Conservation (phyloP, 2,888 invertebrate genomes). For the Agrilus biguttatus region DNA sequence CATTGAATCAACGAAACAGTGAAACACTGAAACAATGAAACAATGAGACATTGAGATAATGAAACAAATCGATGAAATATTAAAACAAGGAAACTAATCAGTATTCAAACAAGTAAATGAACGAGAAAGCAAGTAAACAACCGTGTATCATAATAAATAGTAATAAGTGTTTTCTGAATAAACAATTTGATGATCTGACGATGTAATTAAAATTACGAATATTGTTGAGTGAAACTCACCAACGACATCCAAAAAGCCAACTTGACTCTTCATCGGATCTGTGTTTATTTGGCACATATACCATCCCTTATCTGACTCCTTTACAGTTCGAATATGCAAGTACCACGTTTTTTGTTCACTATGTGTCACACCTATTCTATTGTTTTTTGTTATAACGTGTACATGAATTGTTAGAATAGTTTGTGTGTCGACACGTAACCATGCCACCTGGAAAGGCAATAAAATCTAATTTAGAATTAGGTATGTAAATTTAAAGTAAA, state of each 20-base stretch:
- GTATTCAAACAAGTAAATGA: no score
- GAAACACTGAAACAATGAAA: no score
- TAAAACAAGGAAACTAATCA: no score
- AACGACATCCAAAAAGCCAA: constrained; percentile 50
- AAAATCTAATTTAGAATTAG: no score
- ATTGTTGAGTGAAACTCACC: constrained; percentile 33
- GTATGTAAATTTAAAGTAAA: no score
- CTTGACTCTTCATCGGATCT: constrained; percentile 61
- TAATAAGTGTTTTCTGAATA: background rate
- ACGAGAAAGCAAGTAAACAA: no score
- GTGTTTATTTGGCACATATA: constrained; percentile 83
- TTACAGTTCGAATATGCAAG: constrained; percentile 70
- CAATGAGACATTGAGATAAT: no score
- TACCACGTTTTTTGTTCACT: constrained; percentile 79
- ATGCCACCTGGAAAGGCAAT: constrained; percentile 54
- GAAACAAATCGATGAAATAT: no score
- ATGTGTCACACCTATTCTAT: constrained; percentile 70
- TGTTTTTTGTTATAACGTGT: constrained; percentile 81
- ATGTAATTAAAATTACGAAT: no score
- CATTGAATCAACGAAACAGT: no score
- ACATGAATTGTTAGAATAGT: constrained; percentile 81
- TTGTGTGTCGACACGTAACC: constrained; percentile 81
- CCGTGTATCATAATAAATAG: no score
- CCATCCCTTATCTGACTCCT: constrained; percentile 74
- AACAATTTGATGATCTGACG: no score